These are phyloP conservation scores for Potorous gilbertii DNA, from an alignment of 2,797 vertebrate genomes.

Conservation along the genomic window DNA sequence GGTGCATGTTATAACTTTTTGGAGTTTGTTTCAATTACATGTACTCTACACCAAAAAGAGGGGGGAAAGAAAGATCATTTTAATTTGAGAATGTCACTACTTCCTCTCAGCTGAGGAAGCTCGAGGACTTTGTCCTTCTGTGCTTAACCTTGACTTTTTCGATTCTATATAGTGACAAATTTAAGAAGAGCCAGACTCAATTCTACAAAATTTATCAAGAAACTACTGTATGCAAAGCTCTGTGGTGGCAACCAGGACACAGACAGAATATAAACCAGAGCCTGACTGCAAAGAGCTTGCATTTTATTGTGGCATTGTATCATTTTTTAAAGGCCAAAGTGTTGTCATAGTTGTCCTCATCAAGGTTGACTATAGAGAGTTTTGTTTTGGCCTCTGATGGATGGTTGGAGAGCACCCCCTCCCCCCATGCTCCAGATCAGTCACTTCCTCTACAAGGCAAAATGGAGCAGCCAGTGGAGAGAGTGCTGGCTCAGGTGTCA, in stretches of 20 bases:
- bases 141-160: not conserved
- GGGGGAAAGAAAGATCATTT: not conserved
- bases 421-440: not conserved
- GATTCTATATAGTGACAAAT: not conserved
- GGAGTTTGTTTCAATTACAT: constrained; percentile 64
- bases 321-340: not conserved
- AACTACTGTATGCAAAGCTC: not conserved
- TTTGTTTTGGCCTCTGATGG: not conserved
- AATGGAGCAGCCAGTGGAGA: not conserved
- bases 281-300: not conserved
- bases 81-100: not conserved
- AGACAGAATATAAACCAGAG: not conserved
- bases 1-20: constrained; percentile 63
- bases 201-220: not conserved
- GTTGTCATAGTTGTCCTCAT: not conserved
- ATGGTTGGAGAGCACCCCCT: not conserved
- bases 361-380: not conserved
- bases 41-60: not conserved
- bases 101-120: not conserved
- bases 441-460: not conserved
- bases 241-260: not conserved
- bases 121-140: not conserved
- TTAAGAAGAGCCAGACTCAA: not conserved
- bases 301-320: not conserved
- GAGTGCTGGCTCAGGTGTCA: not conserved